phyloP scores from a whole-genome alignment of 2,113 vertebrate species.

The Charina bottae region DNA sequence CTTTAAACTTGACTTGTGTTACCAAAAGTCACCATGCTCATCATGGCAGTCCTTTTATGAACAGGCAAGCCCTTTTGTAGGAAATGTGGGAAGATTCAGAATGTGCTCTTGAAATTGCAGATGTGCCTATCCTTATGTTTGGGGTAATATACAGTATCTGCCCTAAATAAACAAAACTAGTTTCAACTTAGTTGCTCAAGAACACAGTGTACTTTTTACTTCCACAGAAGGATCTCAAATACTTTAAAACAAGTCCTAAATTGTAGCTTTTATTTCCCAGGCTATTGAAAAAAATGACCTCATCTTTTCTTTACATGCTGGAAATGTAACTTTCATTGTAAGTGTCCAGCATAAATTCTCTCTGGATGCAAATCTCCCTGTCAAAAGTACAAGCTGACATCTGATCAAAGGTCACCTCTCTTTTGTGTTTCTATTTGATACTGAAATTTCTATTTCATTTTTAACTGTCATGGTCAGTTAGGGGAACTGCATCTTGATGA shows the following conservation, averaged over 20 bases:
- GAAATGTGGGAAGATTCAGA: not conserved
- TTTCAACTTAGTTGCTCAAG: conserved; percentile 30
- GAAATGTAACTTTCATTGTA: conserved; percentile 76
- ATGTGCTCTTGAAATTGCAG: not conserved
- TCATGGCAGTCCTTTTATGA: not conserved
- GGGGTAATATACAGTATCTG: not conserved
- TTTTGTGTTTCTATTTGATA: conserved; percentile 90
- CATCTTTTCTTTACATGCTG: conserved; percentile 79
- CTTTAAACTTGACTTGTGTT: not conserved
- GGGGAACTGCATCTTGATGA: conserved; percentile 68
- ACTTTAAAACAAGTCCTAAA: conserved; percentile 39
- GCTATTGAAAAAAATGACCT: conserved; percentile 81
- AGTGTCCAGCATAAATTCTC: conserved; percentile 74
- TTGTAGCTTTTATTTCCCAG: conserved; percentile 70
- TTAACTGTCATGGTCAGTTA: conserved; percentile 81
- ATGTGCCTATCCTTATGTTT: not conserved
- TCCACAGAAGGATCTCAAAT: conserved; percentile 13
- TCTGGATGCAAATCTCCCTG: conserved; percentile 89
- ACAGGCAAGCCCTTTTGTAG: not conserved
- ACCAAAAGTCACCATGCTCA: not conserved
- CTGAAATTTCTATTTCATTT: conserved; percentile 92
- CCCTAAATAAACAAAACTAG: not conserved
- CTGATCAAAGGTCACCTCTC: conserved; percentile 94
- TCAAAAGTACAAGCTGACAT: conserved; percentile 87
- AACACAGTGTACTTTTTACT: conserved; percentile 14